Base-by-base conservation (phyloP, 1,140 invertebrate genomes). In the Musca domestica region DNA sequence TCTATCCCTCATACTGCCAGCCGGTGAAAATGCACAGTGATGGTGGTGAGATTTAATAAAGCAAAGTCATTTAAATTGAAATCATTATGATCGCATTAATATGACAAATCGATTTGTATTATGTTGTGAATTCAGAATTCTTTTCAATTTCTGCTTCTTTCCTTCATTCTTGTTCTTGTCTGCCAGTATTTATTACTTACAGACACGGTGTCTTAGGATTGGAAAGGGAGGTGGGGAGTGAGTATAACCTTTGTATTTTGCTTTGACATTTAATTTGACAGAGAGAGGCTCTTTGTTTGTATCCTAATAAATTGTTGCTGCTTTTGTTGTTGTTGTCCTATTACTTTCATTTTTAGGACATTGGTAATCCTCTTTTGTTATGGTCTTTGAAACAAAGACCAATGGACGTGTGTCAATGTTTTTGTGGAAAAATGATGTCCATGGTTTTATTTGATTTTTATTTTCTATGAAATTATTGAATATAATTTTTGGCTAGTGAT, bases 1-100 rank as follows among this genome's bases (percentile, higher is more conserved):
- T 41, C 34, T n/a, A n/a, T n/a, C 34, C 10, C 34, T 41, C 10
- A 41, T 41, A 41, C 34, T 41, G 34, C 34, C 10, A 9, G 34
- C 5, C 34, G 12, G 10, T 5, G 12, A 41, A 41, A 41, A 12
- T 41, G 5, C 10, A 41, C 34, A 41, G 34, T 41, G 54, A 58
- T 64, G 46, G 41, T 64, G 20, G 63, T 49, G 22, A 48, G 63
- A 64, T 64, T 64, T 64, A 64, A 64, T 64, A 64, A 64, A 64
- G 63, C 63, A 64, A 48, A 64, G 63, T 64, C 63, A 64, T 64
- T 64, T 64, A 64, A 64, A 64, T 64, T 64, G 63, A 64, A 64
- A 64, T 64, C 63, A 64, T 64, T 64, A 64, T 64, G 63, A 64
- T 41, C 34, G 34, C 19, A 64, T 64, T 64, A 64, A 64, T 64